A percentile compares a stretch with the other conserved stretches of the same genome.
These are phyloP conservation scores for Pantherophis alleghaniensis DNA, from an alignment of 2,797 vertebrate genomes.

Conservation along the genomic window DNA sequence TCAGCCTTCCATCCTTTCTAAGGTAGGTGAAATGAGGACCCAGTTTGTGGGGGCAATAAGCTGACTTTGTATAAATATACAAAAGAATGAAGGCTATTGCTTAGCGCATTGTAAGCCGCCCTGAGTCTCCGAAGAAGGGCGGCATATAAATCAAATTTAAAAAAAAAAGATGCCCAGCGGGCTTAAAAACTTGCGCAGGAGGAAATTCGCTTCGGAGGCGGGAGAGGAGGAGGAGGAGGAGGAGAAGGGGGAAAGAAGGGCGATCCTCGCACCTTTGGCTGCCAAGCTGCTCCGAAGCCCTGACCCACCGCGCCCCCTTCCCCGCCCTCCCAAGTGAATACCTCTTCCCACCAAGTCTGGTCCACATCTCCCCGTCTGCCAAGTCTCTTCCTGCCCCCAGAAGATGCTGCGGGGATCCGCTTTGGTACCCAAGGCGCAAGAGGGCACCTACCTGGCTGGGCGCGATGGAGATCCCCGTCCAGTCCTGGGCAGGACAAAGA, in stretches of 20 bases:
- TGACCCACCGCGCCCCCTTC: no score
- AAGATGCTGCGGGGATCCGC: neutral
- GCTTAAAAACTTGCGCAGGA: constrained; percentile 22
- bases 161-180: neutral
- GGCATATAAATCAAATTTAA: no score
- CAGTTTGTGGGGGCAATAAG: no score
- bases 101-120: no score
- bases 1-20: no score
- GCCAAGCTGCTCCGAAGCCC: neutral
- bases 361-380: neutral
- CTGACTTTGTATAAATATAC: no score
- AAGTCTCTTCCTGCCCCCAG: neutral
- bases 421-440: constrained; percentile 4
- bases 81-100: no score
- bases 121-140: no score
- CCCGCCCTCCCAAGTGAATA: neutral
- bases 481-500: constrained; percentile 24
- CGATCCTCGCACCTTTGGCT: neutral
- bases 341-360: neutral
- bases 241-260: no score
- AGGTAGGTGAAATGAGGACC: no score
- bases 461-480: constrained; percentile 5
- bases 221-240: neutral
- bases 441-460: constrained; percentile 16
- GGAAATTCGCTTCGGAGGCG: neutral